phyloP scores from a whole-genome alignment of 2,888 invertebrate species.

The Metellina segmentata region DNA sequence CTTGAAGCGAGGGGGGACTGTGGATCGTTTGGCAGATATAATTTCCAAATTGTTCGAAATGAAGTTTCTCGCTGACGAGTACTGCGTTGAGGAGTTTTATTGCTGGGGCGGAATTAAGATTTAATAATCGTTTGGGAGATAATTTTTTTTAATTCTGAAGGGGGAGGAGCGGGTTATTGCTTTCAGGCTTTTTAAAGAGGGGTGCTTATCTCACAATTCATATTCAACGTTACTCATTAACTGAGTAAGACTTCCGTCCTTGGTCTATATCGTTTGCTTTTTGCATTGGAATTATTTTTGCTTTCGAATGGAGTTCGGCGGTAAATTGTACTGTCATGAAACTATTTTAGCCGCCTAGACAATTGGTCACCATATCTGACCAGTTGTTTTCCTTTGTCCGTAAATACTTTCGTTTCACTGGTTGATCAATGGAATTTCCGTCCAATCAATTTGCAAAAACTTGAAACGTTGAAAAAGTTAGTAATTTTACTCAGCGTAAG shows the following conservation, averaged over 20 bases:
- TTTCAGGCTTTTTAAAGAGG: not conserved
- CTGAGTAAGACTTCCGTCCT: not conserved
- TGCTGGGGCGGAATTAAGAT: slow-evolving; percentile 64
- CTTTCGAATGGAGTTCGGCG: not conserved
- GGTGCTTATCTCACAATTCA: not conserved
- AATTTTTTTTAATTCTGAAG: slow-evolving; percentile 18
- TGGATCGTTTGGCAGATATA: slow-evolving; percentile 37
- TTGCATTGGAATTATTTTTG: not conserved
- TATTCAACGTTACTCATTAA: not conserved
- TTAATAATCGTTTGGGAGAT: slow-evolving; percentile 58
- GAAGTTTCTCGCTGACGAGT: slow-evolving; percentile 43
- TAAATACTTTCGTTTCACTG: too few relatives aligned
- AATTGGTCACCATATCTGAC: too few relatives aligned
- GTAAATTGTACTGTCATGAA: too few relatives aligned
- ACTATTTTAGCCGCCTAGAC: too few relatives aligned
- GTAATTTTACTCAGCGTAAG: too few relatives aligned
- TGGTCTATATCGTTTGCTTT: not conserved
- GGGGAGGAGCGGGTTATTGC: slow-evolving; percentile 29
- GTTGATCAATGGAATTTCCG: too few relatives aligned
- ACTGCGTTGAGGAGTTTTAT: slow-evolving; percentile 55
- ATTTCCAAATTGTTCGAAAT: slow-evolving; percentile 72
- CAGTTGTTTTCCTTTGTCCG: too few relatives aligned
- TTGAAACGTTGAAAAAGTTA: too few relatives aligned
- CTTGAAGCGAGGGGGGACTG: slow-evolving; percentile 17
- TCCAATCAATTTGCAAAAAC: too few relatives aligned